Evolutionary conservation across 2,113 vertebrate genomes (phyloP), one percentile per base, ranked within the genome.

Genomic region (Nannospalax galili): DNA sequence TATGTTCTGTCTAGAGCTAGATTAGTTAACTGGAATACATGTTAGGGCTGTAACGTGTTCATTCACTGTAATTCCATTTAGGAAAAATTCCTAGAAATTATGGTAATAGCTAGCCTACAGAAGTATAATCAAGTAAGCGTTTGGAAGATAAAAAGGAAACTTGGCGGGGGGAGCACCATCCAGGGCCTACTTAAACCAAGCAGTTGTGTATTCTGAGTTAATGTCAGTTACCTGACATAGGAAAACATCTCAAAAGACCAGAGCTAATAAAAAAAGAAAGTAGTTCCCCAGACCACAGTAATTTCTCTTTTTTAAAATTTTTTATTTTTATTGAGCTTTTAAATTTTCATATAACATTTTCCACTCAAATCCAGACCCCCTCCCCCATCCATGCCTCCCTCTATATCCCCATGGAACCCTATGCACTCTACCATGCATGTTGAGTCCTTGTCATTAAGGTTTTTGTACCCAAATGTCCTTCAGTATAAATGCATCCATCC

Each of bases 221-320:
- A 91, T 73, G 81, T 93, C 60, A 95, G 10, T 93, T 96, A 96
- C 89, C 94, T 94, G 60, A 69, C 35, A 52, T 79, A 86, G 86
- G 75, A 94, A 90, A 94, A 84, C 2, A 8, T 96, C 84, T 82
- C 32, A 80, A 56, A 92, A 95, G 93, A 14, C 32, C 48, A 93
- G 58, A 75, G 24, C 70, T 95, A 75, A 91, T 48, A 75, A 42
- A 60, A 67, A 91, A 75, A n/a, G 86, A 86, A 84, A 90, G 45
- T 77, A 64, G 81, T 69, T 95, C 37, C 95, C 56, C 84, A 92
- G 92, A 95, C 94, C 73, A 86, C 88, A 96, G 85, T 89, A 89
- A 94, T 93, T 95, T 80, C 14, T 30, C 11, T 52, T 52, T 52
- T 52, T 52, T 11, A n/a, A n/a, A n/a, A n/a, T 52, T 52, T 11